Evolutionary conservation across 2,888 invertebrate genomes (phyloP).

Genomic region (Gisinianus flammeolus): DNA sequence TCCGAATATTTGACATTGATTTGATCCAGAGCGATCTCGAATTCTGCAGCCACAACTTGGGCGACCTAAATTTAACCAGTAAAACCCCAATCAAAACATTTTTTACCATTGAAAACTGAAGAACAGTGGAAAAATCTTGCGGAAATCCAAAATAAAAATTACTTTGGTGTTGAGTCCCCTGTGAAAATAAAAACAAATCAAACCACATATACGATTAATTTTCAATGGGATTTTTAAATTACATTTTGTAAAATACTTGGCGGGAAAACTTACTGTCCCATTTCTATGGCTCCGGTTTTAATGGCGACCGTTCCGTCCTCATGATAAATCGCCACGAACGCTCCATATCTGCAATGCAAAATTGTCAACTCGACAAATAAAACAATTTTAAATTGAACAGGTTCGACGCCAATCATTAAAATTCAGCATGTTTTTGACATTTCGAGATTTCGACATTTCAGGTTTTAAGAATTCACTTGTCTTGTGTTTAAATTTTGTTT

Average conservation of each 20-base stretch:
- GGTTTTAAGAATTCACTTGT: conserved; percentile 65
- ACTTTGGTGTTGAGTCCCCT: conserved; percentile 63
- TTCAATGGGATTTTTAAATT: too few relatives aligned
- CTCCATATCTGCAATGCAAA: conserved; percentile 67
- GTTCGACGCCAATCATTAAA: too few relatives aligned
- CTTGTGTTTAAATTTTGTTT: conserved; percentile 65
- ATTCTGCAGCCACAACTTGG: conserved; percentile 61
- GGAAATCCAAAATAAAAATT: background rate
- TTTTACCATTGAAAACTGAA: background rate
- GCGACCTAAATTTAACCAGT: conserved; percentile 57
- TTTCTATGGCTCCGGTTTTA: conserved; percentile 62
- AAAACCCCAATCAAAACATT: background rate
- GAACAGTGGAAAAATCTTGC: too few relatives aligned
- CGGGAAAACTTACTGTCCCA: conserved; percentile 64
- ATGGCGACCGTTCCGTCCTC: conserved; percentile 63
- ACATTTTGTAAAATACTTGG: too few relatives aligned
- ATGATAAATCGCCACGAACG: conserved; percentile 69
- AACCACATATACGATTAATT: too few relatives aligned
- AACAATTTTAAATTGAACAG: too few relatives aligned
- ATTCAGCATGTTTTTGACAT: too few relatives aligned
- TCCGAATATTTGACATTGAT: conserved; percentile 61
- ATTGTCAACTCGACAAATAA: conserved; percentile 58
- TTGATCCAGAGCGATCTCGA: conserved; percentile 61
- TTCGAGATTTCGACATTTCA: too few relatives aligned
- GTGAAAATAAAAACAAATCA: too few relatives aligned